Evolutionary conservation across 2,888 invertebrate species (phyloP), one percentile per base, ranked within the genome.

Genomic region (Pammene fasciana): DNA sequence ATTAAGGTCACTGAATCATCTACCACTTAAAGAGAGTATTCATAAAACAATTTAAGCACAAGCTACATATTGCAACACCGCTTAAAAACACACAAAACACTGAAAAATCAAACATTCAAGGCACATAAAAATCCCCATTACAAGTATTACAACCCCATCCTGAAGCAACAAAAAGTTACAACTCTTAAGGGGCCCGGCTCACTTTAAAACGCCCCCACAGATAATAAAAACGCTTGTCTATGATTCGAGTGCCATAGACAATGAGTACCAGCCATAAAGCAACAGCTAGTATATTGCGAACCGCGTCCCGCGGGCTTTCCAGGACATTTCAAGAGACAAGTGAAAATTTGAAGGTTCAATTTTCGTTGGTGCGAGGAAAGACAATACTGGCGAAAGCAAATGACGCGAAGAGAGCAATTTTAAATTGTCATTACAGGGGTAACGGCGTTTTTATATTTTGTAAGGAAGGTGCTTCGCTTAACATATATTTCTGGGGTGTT

Each of bases 181-280:
- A 82, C 89, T 85, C 88, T 89, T 88, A 87, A 87, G 87, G 85
- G 84, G 83, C 81, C 80, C 82, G 72, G 78, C 76, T 80, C 86
- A 81, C 80, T 88, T 87, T 88, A 89, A 90, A 89, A 82, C 80
- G 82, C 84, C 89, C 88, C 90, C 87, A 79, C 89, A 87, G 91
- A 89, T 87, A 89, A 91, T 90, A 92, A 91, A 92, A 91, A 90
- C 85, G 84, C 86, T 86, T 86, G 87, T 88, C 89, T 89, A 81
- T 87, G 78, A 75, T 77, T 77, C 78, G 74, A 79, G 77, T 77
- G 83, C 87, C 83, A 84, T 88, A 90, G 90, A 91, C 90, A 90
- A 90, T 90, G 88, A 88, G 85, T 83, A 84, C 84, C 81, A 79
- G 82, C 83, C 83, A 86, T 89, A 86, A 86, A 85, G 78, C 79